A percentile compares a stretch with the other conserved stretches of the same genome.
phyloP scores from a whole-genome alignment of 2,113 vertebrate genomes.

The Sphyrna mokarran region DNA sequence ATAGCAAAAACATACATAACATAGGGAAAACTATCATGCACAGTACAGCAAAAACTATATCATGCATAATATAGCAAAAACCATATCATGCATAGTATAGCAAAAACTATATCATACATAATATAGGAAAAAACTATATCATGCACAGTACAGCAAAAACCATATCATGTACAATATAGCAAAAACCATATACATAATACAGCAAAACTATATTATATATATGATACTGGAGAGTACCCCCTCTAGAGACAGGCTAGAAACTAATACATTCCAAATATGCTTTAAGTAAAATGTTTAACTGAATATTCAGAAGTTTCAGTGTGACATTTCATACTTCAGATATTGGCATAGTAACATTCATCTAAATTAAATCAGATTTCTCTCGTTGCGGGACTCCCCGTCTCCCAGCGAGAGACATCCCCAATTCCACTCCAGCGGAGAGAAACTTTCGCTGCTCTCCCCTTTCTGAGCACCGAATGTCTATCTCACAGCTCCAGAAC shows the following conservation, averaged over 20 bases:
- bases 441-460: background rate
- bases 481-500: background rate
- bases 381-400: background rate
- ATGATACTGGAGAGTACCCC: background rate
- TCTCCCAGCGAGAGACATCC: background rate
- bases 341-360: background rate
- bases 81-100: too few relatives aligned
- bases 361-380: background rate
- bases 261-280: background rate
- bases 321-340: background rate
- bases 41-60: too few relatives aligned
- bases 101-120: too few relatives aligned
- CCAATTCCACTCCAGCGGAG: background rate
- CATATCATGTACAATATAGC: too few relatives aligned
- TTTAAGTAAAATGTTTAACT: background rate
- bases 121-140: too few relatives aligned
- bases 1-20: too few relatives aligned
- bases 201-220: background rate
- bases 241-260: background rate
- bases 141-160: too few relatives aligned
- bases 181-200: too few relatives aligned
- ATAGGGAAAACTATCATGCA: too few relatives aligned
- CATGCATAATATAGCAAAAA: too few relatives aligned
- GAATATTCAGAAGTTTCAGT: background rate
- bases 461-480: background rate